A percentile compares a stretch with the other conserved stretches of the same genome.
These are phyloP conservation scores for Typhlichthys eigenmanni DNA, from an alignment of 2,797 vertebrate genomes.

Conservation along the genomic window DNA sequence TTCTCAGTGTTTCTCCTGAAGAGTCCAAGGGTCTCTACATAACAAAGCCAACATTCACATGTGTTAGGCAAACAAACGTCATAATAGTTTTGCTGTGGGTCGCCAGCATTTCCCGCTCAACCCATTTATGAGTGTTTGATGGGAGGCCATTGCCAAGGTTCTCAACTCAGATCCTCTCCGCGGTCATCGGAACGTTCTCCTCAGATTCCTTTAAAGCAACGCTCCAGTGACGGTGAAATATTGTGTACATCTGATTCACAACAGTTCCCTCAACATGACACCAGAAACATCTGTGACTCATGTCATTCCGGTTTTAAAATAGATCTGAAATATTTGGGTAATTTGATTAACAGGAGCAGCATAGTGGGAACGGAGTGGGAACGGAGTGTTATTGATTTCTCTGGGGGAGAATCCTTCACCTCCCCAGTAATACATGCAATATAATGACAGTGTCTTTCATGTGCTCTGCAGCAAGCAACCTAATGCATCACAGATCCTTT, in stretches of 20 bases:
- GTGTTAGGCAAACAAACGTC: slow-evolving; percentile 48
- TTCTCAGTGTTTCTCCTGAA: slow-evolving; percentile 19
- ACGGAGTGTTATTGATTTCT: slow-evolving; percentile 65
- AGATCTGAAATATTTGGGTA: slow-evolving; percentile 65
- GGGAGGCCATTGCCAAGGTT: slow-evolving; percentile 38
- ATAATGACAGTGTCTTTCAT: slow-evolving; percentile 62
- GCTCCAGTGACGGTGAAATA: slow-evolving; percentile 58
- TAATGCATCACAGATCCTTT: slow-evolving; percentile 75
- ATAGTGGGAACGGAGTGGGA: too few species aligned
- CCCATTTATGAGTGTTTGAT: slow-evolving; percentile 41
- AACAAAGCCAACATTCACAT: slow-evolving; percentile 1
- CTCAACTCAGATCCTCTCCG: slow-evolving; percentile 38
- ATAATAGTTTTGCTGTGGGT: slow-evolving; percentile 32
- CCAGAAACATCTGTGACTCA: slow-evolving; percentile 48
- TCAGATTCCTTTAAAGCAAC: slow-evolving; percentile 45
- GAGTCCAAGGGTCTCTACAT: slow-evolving; percentile 20
- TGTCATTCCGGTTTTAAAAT: slow-evolving; percentile 67
- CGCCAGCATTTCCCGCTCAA: slow-evolving; percentile 29
- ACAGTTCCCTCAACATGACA: slow-evolving; percentile 57
- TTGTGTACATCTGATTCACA: slow-evolving; percentile 62
- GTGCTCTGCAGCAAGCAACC: slow-evolving; percentile 50
- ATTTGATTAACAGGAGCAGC: slow-evolving; percentile 72
- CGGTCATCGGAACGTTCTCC: slow-evolving; percentile 42
- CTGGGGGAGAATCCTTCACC: slow-evolving; percentile 62
- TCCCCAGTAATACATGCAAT: slow-evolving; percentile 53